These are phyloP conservation scores for Tigriopus californicus DNA, from an alignment of 2,888 invertebrate species.

Conservation along the genomic window DNA sequence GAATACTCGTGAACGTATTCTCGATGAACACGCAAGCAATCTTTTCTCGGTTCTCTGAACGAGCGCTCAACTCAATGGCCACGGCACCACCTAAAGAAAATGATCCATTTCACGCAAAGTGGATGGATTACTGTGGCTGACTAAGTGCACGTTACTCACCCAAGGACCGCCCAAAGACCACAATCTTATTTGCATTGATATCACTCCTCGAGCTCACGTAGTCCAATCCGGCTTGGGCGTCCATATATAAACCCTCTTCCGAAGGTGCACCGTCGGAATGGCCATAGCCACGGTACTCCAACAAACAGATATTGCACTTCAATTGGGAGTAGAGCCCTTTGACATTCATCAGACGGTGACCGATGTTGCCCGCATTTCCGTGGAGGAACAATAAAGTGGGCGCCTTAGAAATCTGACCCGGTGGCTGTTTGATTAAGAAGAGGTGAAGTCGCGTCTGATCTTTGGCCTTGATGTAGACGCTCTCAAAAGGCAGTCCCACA, in stretches of 20 bases:
- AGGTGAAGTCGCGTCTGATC: slow-evolving; percentile 61
- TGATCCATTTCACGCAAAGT: too few species aligned
- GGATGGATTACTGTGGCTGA: too few species aligned
- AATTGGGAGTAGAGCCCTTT: slow-evolving; percentile 60
- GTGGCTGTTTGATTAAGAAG: slow-evolving; percentile 56
- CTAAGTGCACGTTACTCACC: too few species aligned
- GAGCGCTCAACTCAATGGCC: slow-evolving; percentile 64
- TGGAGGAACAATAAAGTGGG: slow-evolving; percentile 79
- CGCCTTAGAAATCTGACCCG: slow-evolving; percentile 39
- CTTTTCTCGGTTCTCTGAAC: slow-evolving; percentile 51
- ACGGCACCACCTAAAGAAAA: slow-evolving; percentile 59
- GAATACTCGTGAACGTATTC: slow-evolving; percentile 87
- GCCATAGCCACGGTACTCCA: slow-evolving; percentile 92
- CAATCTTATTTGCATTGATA: slow-evolving; percentile 61
- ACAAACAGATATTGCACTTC: slow-evolving; percentile 65
- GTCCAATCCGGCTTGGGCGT: slow-evolving; percentile 69
- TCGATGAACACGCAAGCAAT: slow-evolving; percentile 75
- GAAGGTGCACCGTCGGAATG: slow-evolving; percentile 66
- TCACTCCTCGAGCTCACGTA: slow-evolving; percentile 61
- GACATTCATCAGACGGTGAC: slow-evolving; percentile 74
- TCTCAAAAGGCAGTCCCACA: slow-evolving; percentile 70
- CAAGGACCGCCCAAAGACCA: slow-evolving; percentile 73
- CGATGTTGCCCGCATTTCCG: slow-evolving; percentile 94
- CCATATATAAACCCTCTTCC: slow-evolving; percentile 66
- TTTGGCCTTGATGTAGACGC: slow-evolving; percentile 47